These are phyloP conservation scores for Scopus umbretta DNA, from an alignment of 2,113 vertebrate genomes.

Conservation along the genomic window DNA sequence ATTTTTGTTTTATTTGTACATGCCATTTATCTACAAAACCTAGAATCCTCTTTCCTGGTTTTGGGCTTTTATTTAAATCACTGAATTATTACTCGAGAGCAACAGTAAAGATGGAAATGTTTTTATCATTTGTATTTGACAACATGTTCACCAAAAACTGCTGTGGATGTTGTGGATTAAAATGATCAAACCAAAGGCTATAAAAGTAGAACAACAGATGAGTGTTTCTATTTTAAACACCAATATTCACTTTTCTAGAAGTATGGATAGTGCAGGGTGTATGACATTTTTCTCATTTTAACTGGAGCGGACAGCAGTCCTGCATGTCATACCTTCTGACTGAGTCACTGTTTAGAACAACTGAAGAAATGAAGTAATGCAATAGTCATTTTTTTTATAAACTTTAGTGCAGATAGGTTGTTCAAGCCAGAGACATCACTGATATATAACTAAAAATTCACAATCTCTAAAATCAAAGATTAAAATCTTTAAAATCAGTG, in stretches of 20 bases:
- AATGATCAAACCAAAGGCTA: background rate
- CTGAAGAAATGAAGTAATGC: background rate
- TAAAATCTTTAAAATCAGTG: background rate
- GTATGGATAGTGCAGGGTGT: background rate
- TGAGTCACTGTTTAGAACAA: background rate
- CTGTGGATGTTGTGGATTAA: background rate
- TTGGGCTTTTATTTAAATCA: background rate
- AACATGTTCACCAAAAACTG: background rate
- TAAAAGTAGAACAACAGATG: background rate
- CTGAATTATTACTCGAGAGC: background rate
- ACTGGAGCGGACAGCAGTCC: background rate
- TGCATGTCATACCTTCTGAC: background rate
- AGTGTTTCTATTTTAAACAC: background rate
- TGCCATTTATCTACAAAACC: background rate
- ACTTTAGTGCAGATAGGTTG: background rate
- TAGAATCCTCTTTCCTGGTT: background rate
- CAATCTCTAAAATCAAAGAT: background rate
- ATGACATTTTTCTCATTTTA: conserved; percentile 2
- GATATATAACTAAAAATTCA: background rate
- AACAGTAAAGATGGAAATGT: background rate
- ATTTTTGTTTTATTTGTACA: background rate
- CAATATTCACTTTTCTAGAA: background rate
- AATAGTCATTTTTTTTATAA: background rate
- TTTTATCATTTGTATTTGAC: background rate
- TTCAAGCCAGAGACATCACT: no score